phyloP scores from a whole-genome alignment of 2,113 vertebrate species.

The Notarius lentiginosus region DNA sequence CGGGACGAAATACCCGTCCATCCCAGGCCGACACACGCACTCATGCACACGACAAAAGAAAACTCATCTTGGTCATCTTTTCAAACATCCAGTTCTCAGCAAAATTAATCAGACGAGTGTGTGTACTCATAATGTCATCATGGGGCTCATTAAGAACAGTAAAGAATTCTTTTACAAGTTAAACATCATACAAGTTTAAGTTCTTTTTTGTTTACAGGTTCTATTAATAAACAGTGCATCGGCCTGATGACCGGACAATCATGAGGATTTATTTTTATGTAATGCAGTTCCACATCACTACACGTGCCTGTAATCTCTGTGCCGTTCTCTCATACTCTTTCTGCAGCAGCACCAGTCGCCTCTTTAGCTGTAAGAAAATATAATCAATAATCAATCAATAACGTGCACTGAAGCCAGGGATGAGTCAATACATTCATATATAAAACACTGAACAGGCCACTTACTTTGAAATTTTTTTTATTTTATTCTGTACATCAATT shows the following conservation, averaged over 20 bases:
- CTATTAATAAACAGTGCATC: no score
- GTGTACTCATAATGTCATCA: background rate
- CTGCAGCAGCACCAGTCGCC: slow-evolving; percentile 65
- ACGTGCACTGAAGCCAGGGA: background rate
- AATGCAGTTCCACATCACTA: background rate
- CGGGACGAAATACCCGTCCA: background rate
- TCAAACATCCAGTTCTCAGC: no score
- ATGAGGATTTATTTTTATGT: background rate
- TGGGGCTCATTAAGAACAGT: no score
- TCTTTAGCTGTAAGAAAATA: slow-evolving; percentile 59
- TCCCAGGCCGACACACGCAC: background rate
- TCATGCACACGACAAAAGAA: background rate
- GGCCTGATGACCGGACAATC: no score
- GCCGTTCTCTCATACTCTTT: slow-evolving; percentile 67
- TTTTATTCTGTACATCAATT: background rate
- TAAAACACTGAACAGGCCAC: background rate
- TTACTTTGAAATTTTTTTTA: background rate
- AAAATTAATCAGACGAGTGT: no score
- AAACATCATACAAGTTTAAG: background rate
- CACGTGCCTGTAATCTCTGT: slow-evolving; percentile 63
- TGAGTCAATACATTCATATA: background rate
- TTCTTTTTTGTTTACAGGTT: no score
- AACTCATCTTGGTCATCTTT: no score
- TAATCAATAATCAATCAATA: background rate
- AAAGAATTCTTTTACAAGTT: background rate